Evolutionary conservation across 2,797 vertebrate genomes (phyloP), one percentile per base, ranked within the genome.

Genomic region (Salmo trutta): DNA sequence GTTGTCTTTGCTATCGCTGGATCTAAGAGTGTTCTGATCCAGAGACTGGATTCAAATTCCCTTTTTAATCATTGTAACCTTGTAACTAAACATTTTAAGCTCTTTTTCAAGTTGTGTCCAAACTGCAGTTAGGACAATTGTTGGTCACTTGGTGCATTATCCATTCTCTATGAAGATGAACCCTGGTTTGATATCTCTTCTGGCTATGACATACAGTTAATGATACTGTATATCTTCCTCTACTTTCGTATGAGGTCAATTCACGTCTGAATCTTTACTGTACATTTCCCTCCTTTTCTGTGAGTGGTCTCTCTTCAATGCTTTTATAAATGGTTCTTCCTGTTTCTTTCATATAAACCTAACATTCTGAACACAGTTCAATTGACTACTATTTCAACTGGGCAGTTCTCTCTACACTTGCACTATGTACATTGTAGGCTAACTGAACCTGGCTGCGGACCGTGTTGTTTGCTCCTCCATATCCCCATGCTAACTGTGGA

Each of bases 321-420:
- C 78, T 21, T 75, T 79, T 47, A 51, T 79, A 83, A 79, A 65
- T 83, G 31, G 75, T 85, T 71, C 80, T 27, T 73, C 78, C 72
- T 91, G 76, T 88, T 83, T 56, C 79, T 78, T 70, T 83, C 77
- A 67, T 77, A 76, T 87, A 77, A 76, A 78, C 79, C 15, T 81
- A 81, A 75, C 31, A 68, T 73, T 64, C 59, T 15, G 33, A 76
- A 85, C 80, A 75, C 77, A 86, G 29, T 66, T 73, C 73, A 69
- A 19, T 77, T 77, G 33, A 47, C 71, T 76, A 16, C 70, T 77
- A 12, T 68, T 74, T 54, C 24, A 74, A n/a, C 74, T 75, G 54
- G 71, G 75, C 78, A 77, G 51, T 71, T 62, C 36, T 77, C 71
- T 76, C 71, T 80, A 10, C 68, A 16, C 77, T 24, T 66, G 41